Base-by-base conservation (phyloP, 1,140 invertebrate species). In the Bombus superbus region DNA sequence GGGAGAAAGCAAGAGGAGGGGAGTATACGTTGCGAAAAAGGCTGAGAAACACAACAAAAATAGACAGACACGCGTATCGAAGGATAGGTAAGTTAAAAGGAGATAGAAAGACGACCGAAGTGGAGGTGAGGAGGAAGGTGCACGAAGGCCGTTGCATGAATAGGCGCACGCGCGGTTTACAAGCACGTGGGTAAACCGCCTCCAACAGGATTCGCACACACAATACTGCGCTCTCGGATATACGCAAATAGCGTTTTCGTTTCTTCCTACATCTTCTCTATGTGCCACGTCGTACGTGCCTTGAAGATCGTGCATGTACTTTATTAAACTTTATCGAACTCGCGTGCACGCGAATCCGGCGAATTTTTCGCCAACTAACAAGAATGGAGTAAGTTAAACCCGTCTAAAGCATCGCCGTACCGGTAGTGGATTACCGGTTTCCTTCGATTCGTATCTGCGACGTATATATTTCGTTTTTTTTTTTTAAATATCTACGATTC, bases 91-190 rank as follows among this genome's bases (percentile, higher is more conserved):
- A 18, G 76, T 40, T 53, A 62, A 57, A 77, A 13, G 28, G 84
- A 68, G 77, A 89, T 28, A 38, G 57, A 59, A 4, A 5, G 64
- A 42, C 15, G 42, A 22, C 3, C 22, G 13, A 15, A 1, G 28
- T 0, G 40, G 64, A 25, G 72, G 10, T 38, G 75, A 66, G 69
- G 66, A 3, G 76, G 42, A 77, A 59, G 66, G 83, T 32, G 78
- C 9, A 62, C 71, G 87, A 88, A 88, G 87, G 85, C 81, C 84
- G 83, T 88, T 72, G 69, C 68, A 59, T 72, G 79, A 86, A 83
- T 74, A 82, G 22, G 75, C 84, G 87, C 87, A 88, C 40, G 87
- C 87, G 85, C 87, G 75, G 42, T 42, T 71, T 10, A 35, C 13
- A 28, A 86, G 80, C 87, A 88, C 87, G 87, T 88, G 87, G 84